A percentile compares a stretch with the other conserved stretches of the same genome.
Conservation (phyloP, 2,888 invertebrate genomes). For the Pandemis corylana region DNA sequence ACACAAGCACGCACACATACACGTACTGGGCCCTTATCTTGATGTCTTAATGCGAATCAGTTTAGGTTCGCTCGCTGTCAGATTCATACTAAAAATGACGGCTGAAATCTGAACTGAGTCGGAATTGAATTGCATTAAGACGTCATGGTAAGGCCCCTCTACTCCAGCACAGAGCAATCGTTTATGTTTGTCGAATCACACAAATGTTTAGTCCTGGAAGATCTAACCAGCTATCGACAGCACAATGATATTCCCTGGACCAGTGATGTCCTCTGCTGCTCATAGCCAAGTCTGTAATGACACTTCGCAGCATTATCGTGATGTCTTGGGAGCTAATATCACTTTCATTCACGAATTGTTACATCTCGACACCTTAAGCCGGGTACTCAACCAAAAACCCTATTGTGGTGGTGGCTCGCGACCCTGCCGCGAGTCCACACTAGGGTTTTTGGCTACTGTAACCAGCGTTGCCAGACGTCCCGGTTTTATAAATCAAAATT, state of each 20-base stretch:
- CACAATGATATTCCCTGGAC: background rate
- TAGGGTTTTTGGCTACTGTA: no score
- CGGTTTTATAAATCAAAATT: no score
- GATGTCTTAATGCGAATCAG: background rate
- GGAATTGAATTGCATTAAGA: no score
- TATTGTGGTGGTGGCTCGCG: no score
- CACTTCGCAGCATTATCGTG: background rate
- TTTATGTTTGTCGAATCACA: background rate
- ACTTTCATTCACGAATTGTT: background rate
- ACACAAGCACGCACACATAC: background rate
- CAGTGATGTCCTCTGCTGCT: background rate
- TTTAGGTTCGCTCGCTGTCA: no score
- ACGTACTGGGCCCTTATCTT: background rate
- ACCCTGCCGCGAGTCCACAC: no score
- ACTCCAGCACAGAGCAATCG: background rate
- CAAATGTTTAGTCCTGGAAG: background rate
- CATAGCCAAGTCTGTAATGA: background rate
- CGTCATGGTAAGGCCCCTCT: no score
- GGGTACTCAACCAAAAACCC: no score
- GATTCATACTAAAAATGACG: no score
- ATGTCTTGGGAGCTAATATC: background rate
- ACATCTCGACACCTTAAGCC: background rate
- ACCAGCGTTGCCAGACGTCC: no score
- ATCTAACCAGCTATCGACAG: background rate
- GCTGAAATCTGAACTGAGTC: no score